Conservation (phyloP, 2,797 vertebrate species). For the Enteromius treurensis region DNA sequence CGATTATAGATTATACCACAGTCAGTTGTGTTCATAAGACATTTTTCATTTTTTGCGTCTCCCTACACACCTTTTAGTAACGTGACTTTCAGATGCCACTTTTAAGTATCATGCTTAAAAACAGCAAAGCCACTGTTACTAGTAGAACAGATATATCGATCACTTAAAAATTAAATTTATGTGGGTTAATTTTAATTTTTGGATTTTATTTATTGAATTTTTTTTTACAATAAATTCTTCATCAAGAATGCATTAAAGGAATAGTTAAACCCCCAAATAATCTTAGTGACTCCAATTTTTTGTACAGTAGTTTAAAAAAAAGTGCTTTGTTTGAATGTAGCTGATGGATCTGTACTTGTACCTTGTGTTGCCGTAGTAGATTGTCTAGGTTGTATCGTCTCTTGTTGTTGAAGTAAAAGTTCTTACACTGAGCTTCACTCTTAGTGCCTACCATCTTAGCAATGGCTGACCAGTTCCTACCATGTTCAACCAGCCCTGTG, state of each 20-base stretch:
- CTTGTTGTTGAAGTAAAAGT: conserved; percentile 99
- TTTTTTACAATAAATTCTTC: too few relatives aligned
- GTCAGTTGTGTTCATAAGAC: background rate
- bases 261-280: background rate
- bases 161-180: background rate
- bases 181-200: background rate
- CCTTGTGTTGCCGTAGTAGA: conserved; percentile 94
- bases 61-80: background rate
- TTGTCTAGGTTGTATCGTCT: conserved; percentile 96
- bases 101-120: background rate
- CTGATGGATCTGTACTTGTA: conserved; percentile 70
- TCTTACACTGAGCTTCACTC: conserved; percentile 98
- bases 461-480: conserved; percentile 97
- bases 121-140: background rate
- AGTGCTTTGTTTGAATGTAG: background rate
- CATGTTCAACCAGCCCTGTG: conserved; percentile 93
- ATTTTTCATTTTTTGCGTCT: background rate
- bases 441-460: conserved; percentile 99
- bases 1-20: background rate
- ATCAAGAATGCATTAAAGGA: too few relatives aligned
- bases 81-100: background rate
- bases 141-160: background rate
- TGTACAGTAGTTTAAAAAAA: background rate
- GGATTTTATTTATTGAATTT: too few relatives aligned
- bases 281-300: background rate